A percentile compares a stretch with the other conserved stretches of the same genome.
phyloP scores from a whole-genome alignment of 2,888 invertebrate species.

The Leptinotarsa peninsularis region DNA sequence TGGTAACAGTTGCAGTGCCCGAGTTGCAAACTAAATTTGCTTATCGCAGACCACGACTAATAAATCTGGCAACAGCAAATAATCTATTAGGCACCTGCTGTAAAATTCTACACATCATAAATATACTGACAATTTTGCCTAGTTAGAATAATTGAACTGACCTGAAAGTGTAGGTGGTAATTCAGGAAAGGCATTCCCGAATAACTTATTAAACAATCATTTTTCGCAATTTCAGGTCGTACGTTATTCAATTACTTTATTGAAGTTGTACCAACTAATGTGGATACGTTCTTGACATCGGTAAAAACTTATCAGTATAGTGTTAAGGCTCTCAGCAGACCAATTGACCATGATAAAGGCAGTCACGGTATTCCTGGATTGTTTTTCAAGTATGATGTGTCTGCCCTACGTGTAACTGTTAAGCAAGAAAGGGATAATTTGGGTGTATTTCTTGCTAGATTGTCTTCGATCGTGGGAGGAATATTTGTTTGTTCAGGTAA shows the following conservation, averaged over 20 bases:
- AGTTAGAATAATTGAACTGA: too few relatives aligned
- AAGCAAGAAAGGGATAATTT: conserved; percentile 82
- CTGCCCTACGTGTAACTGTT: conserved; percentile 87
- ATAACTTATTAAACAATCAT: not conserved
- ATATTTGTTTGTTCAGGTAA: conserved; percentile 87
- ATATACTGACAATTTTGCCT: too few relatives aligned
- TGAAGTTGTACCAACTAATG: conserved; percentile 95
- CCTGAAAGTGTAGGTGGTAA: too few relatives aligned
- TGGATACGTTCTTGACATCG: conserved; percentile 80
- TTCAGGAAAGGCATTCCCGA: too few relatives aligned
- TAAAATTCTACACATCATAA: too few relatives aligned
- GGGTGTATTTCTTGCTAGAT: conserved; percentile 83
- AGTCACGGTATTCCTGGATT: conserved; percentile 95
- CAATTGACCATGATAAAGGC: conserved; percentile 79
- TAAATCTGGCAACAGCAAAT: too few relatives aligned
- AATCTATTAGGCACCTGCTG: too few relatives aligned
- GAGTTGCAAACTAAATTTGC: too few relatives aligned
- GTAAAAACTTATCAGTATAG: conserved; percentile 93
- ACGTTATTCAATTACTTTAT: conserved; percentile 93
- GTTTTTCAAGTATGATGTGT: conserved; percentile 95
- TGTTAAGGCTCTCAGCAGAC: conserved; percentile 88
- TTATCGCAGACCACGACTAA: too few relatives aligned
- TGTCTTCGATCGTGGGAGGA: conserved; percentile 93
- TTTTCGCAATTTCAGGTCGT: conserved; percentile 68
- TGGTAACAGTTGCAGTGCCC: too few relatives aligned